Percentiles rank a stretch among this genome's conserved stretches.
phyloP scores from a whole-genome alignment of 1,140 invertebrate species.

The Heliconius nattereri region DNA sequence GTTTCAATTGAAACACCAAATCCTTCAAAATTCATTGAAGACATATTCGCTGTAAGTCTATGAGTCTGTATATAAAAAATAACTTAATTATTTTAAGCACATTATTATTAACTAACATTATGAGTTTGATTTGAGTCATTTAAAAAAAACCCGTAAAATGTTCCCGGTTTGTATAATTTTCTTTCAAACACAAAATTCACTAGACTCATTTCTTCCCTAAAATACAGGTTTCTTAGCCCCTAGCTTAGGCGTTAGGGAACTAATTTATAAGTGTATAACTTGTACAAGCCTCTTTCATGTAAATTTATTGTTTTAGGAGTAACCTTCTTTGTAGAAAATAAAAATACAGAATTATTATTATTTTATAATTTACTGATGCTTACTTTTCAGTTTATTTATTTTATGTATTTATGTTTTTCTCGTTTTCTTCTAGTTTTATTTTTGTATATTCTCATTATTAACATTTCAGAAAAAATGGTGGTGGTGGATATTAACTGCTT shows the following conservation, averaged over 20 bases:
- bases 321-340: too few relatives aligned
- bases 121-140: neutral
- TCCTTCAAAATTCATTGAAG: constrained; percentile 67
- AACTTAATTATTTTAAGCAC: neutral
- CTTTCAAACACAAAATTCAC: too few relatives aligned
- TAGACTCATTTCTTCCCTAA: too few relatives aligned
- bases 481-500: neutral
- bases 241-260: too few relatives aligned
- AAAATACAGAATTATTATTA: too few relatives aligned
- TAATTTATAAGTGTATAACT: too few relatives aligned
- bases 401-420: neutral
- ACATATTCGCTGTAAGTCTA: constrained; percentile 73
- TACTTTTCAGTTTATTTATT: neutral
- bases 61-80: neutral
- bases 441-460: neutral
- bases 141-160: too few relatives aligned
- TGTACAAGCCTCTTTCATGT: too few relatives aligned
- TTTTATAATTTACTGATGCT: neutral
- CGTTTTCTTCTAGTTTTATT: neutral
- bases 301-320: too few relatives aligned
- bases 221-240: too few relatives aligned
- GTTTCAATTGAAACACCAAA: constrained; percentile 66
- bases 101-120: neutral
- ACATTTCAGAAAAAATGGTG: neutral
- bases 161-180: too few relatives aligned